These are phyloP conservation scores for Eupithecia subfuscata DNA, from an alignment of 2,888 invertebrate genomes.

Conservation along the genomic window DNA sequence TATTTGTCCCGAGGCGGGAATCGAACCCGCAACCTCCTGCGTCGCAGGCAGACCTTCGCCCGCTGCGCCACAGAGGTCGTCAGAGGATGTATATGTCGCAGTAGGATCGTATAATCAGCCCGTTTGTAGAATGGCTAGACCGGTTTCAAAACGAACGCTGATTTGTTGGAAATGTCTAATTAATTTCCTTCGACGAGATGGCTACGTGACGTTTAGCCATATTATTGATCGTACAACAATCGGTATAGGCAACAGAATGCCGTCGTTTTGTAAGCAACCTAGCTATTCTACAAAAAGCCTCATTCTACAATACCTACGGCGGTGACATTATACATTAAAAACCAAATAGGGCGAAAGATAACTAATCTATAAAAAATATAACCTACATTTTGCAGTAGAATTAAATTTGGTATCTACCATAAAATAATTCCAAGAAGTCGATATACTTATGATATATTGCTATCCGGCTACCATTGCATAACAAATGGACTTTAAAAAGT, in stretches of 20 bases:
- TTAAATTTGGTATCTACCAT: background rate
- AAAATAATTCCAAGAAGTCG: background rate
- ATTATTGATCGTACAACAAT: background rate
- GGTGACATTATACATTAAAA: background rate
- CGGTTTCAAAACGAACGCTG: background rate
- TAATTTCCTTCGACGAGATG: background rate
- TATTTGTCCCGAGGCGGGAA: too few relatives aligned
- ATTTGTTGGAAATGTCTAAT: background rate
- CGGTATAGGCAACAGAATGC: too few relatives aligned
- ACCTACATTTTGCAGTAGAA: background rate
- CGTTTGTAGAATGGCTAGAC: too few relatives aligned
- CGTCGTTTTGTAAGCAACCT: background rate
- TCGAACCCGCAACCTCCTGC: too few relatives aligned
- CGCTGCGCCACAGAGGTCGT: too few relatives aligned
- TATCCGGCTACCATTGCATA: background rate
- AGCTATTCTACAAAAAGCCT: background rate
- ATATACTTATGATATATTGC: background rate
- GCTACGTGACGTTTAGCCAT: background rate
- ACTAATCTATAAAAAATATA: slow-evolving; percentile 1
- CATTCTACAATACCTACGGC: background rate
- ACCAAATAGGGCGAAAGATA: background rate
- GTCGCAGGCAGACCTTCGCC: too few relatives aligned
- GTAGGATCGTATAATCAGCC: background rate
- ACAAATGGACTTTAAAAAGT: slow-evolving; percentile 1
- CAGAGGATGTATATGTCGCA: background rate